Conservation (phyloP, 1,140 invertebrate genomes). For the Drosophila lini region DNA sequence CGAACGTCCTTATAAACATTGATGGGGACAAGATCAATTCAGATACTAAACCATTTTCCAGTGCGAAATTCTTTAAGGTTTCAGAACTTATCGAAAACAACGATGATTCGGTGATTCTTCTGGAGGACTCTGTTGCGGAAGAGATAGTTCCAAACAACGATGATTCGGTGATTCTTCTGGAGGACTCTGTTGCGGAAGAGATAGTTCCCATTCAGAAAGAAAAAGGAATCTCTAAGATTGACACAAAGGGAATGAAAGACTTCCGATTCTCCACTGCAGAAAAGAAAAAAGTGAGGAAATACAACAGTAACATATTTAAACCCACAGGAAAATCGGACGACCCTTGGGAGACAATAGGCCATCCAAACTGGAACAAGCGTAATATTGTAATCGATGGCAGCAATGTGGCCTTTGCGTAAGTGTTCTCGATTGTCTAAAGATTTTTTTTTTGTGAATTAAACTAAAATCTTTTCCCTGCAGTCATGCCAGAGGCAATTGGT, state of each 20-base stretch:
- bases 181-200: conserved; percentile 6
- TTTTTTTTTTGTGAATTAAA: neutral
- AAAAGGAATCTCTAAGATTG: neutral
- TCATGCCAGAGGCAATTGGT: conserved; percentile 83
- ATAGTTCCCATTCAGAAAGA: neutral
- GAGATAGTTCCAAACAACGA: conserved; percentile 15
- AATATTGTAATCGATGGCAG: conserved; percentile 96
- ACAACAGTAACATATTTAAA: conserved; percentile 75
- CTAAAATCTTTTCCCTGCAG: conserved; percentile 19
- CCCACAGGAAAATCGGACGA: conserved; percentile 28
- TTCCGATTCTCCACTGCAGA: conserved; percentile 50
- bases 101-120: conserved; percentile 57
- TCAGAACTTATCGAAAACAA: neutral
- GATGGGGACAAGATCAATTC: conserved; percentile 6
- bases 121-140: conserved; percentile 12
- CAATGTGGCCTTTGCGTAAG: conserved; percentile 96
- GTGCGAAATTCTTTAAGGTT: neutral
- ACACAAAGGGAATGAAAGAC: neutral
- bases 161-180: conserved; percentile 57
- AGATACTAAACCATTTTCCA: neutral
- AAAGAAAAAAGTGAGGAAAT: conserved; percentile 47
- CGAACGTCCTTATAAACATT: conserved; percentile 1
- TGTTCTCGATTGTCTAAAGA: neutral
- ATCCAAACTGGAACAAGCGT: conserved; percentile 76
- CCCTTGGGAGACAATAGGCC: neutral